Conservation (phyloP, 2,888 invertebrate species). For the Lissocephala sabroskyi region DNA sequence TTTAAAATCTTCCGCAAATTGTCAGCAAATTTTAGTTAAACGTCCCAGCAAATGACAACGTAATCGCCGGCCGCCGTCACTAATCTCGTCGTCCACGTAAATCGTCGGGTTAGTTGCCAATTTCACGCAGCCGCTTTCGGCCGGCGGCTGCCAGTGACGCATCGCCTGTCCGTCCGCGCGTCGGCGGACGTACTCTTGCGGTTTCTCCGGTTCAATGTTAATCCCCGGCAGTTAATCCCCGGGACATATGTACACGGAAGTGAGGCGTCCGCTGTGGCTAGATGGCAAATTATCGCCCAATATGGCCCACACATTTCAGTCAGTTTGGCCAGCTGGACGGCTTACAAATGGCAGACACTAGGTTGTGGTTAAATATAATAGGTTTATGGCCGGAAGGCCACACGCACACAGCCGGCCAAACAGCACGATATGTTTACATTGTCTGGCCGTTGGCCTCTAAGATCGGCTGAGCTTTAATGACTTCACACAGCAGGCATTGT, state of each 20-base stretch:
- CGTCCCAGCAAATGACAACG: background rate
- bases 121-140: background rate
- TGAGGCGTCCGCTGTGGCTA: background rate
- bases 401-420: too few relatives aligned
- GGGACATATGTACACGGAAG: background rate
- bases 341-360: slow-evolving; percentile 4
- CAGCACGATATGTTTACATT: too few relatives aligned
- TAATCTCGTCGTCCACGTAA: too few relatives aligned
- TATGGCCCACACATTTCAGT: slow-evolving; percentile 1
- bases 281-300: slow-evolving; percentile 39
- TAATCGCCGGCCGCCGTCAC: background rate
- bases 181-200: too few relatives aligned
- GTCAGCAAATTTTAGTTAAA: slow-evolving; percentile 1
- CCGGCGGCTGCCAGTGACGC: too few relatives aligned
- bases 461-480: too few relatives aligned
- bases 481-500: too few relatives aligned
- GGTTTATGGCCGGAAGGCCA: slow-evolving; percentile 27
- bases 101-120: background rate
- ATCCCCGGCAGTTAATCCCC: slow-evolving; percentile 7
- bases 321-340: slow-evolving; percentile 1
- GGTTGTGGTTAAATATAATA: slow-evolving; percentile 45
- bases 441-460: too few relatives aligned
- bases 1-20: background rate
- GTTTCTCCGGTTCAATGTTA: background rate
- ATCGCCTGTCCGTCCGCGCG: too few relatives aligned